A percentile compares a stretch with the other conserved stretches of the same genome.
Conservation (phyloP, 30 jellyfish, hydroid and myxozoan species). For the Aurelia aurita region DNA sequence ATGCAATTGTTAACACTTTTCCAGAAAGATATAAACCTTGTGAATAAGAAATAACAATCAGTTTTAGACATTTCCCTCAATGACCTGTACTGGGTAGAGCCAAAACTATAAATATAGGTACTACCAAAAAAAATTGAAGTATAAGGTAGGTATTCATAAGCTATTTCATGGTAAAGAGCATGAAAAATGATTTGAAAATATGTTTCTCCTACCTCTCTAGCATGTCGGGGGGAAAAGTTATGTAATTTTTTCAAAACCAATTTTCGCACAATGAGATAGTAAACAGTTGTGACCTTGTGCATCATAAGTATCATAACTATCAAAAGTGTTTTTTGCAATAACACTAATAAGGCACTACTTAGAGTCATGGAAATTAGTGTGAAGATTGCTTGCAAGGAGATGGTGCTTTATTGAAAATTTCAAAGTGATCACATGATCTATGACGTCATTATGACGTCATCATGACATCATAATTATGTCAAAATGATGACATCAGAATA, state of each 20-base stretch:
- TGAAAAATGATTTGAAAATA: constrained; percentile 6
- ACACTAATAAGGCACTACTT: background rate
- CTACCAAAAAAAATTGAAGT: constrained; percentile 15
- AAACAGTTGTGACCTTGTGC: constrained; percentile 8
- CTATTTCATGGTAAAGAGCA: constrained; percentile 7
- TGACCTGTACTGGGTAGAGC: too few relatives aligned
- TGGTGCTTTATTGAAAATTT: background rate
- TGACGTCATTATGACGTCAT: constrained; percentile 22
- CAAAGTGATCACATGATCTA: constrained; percentile 12
- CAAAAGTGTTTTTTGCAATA: constrained; percentile 1
- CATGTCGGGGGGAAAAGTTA: background rate
- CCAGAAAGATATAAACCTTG: too few relatives aligned
- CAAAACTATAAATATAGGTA: background rate
- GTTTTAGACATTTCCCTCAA: too few relatives aligned
- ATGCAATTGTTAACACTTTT: too few relatives aligned
- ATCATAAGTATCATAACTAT: constrained; percentile 11
- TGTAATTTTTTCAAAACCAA: background rate
- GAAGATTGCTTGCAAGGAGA: background rate
- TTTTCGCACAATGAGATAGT: background rate
- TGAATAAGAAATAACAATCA: too few relatives aligned
- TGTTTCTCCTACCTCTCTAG: background rate
- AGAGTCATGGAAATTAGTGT: background rate
- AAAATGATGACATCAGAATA: background rate
- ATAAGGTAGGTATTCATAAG: background rate
- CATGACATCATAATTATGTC: too few relatives aligned